Evolutionary conservation across 2,888 invertebrate species (phyloP).

Genomic region (Synanthedon formicaeformis): DNA sequence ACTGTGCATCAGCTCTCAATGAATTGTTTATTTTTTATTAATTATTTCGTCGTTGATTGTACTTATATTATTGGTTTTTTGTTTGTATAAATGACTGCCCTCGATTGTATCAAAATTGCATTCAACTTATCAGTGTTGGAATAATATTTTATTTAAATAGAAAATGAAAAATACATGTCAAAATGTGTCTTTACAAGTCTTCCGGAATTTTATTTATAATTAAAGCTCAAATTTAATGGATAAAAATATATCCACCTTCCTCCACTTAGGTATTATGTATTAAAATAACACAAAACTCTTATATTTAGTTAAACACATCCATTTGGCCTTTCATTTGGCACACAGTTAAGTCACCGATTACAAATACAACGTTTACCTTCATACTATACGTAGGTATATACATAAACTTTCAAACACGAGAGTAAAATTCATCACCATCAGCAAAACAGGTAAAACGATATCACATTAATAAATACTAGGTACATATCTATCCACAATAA

Average conservation of each 20-base stretch:
- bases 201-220: constrained; percentile 60
- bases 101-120: constrained; percentile 2
- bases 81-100: too few species aligned
- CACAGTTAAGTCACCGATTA: constrained; percentile 33
- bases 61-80: too few species aligned
- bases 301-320: constrained; percentile 23
- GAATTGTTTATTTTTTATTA: too few species aligned
- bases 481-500: constrained; percentile 5
- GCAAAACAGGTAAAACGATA: constrained; percentile 21
- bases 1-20: too few species aligned
- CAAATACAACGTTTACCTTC: constrained; percentile 24
- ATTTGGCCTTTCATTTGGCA: constrained; percentile 42
- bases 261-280: constrained; percentile 19
- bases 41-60: too few species aligned
- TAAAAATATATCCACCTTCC: constrained; percentile 31
- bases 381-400: constrained; percentile 13
- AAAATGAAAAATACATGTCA: constrained; percentile 20
- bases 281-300: constrained; percentile 38
- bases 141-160: constrained; percentile 15
- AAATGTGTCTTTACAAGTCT: constrained; percentile 24
- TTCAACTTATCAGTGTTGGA: constrained; percentile 27
- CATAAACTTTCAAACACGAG: constrained; percentile 27
- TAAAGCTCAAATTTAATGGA: constrained; percentile 66
- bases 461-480: constrained; percentile 16
- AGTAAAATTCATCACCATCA: constrained; percentile 25